phyloP scores from a whole-genome alignment of 1,140 invertebrate species.

The Drosophila carrolli region DNA sequence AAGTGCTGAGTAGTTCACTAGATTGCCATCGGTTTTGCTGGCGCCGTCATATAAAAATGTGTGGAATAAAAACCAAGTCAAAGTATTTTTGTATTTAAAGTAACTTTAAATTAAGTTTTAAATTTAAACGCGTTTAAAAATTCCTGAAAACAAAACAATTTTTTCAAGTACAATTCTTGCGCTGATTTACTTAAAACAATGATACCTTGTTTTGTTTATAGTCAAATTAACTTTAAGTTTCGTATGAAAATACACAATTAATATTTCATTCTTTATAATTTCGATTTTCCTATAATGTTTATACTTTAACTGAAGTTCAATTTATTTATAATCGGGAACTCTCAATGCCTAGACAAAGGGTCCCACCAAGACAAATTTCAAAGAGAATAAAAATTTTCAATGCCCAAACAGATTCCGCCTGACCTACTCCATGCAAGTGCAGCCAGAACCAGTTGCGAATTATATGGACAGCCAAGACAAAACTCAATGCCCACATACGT shows the following conservation, averaged over 20 bases:
- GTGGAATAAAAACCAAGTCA: neutral
- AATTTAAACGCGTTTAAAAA: too few species aligned
- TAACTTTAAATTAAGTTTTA: too few species aligned
- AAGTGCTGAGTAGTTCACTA: neutral
- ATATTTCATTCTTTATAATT: too few species aligned
- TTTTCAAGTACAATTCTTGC: too few species aligned
- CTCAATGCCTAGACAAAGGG: constrained; percentile 77
- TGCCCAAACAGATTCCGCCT: neutral
- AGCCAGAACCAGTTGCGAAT: constrained; percentile 62
- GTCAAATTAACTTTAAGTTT: too few species aligned
- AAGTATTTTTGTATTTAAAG: neutral
- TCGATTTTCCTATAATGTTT: too few species aligned
- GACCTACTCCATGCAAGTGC: neutral
- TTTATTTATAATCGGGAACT: constrained; percentile 69
- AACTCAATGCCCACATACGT: constrained; percentile 9
- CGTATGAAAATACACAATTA: too few species aligned
- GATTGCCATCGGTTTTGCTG: neutral
- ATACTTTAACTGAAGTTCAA: neutral
- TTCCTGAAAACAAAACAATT: too few species aligned
- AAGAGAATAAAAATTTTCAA: constrained; percentile 79
- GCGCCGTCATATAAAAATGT: neutral
- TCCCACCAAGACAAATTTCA: constrained; percentile 83
- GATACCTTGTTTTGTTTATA: too few species aligned
- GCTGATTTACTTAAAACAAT: too few species aligned
- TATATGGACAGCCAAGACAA: constrained; percentile 1